Evolutionary conservation across 2,888 invertebrate genomes (phyloP).

Genomic region (Prosopocoilus inquinatus): DNA sequence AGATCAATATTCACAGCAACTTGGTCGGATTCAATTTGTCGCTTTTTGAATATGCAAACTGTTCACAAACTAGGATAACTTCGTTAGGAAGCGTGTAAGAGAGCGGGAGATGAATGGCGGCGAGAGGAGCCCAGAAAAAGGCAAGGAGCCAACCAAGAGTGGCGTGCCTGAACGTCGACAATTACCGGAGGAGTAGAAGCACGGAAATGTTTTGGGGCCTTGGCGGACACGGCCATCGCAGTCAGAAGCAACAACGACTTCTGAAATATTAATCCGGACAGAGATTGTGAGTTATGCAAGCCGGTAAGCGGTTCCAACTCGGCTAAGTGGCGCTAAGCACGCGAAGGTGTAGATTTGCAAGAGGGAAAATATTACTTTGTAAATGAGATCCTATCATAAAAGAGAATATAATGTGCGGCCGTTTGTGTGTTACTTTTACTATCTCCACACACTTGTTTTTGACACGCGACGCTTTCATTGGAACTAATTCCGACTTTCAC

Average conservation of each 20-base stretch:
- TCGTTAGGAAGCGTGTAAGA: not conserved
- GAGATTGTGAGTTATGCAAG: constrained; percentile 49
- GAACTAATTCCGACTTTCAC: too few relatives aligned
- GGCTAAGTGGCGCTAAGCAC: constrained; percentile 31
- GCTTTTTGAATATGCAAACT: constrained; percentile 24
- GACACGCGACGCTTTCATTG: too few relatives aligned
- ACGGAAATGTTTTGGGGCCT: not conserved
- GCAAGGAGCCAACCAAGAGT: not conserved
- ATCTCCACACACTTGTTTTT: too few relatives aligned
- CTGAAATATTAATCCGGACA: constrained; percentile 45
- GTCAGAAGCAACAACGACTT: constrained; percentile 21
- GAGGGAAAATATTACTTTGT: not conserved
- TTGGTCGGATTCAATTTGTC: constrained; percentile 16
- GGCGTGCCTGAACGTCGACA: too few relatives aligned
- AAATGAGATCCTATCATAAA: not conserved
- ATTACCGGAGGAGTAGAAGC: not conserved
- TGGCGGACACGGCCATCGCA: constrained; percentile 16
- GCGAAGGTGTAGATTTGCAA: constrained; percentile 15
- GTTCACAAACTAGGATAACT: constrained; percentile 9
- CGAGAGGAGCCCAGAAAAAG: not conserved
- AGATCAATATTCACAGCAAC: constrained; percentile 17
- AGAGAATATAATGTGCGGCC: too few relatives aligned
- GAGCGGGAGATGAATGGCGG: constrained; percentile 14
- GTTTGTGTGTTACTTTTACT: too few relatives aligned
- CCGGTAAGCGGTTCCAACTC: constrained; percentile 39